Percentiles rank a stretch among this genome's conserved stretches.
Conservation (phyloP, 2,888 invertebrate species). For the Cheilosia scutellata region DNA sequence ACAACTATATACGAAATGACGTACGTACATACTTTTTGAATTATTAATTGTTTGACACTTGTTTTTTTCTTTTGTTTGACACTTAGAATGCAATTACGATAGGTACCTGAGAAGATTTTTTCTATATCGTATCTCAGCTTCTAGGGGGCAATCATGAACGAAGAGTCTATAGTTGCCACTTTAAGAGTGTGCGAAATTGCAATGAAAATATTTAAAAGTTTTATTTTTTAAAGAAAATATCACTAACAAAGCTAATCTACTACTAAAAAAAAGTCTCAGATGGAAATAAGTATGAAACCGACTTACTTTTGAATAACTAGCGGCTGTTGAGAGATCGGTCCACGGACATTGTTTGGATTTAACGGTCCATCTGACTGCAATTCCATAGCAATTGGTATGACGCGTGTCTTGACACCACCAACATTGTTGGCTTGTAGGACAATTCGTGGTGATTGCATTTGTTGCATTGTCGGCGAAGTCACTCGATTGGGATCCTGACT, state of each 20-base stretch:
- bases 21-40: conserved; percentile 6
- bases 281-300: background rate
- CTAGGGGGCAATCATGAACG: conserved; percentile 84
- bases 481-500: conserved; percentile 79
- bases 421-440: conserved; percentile 77
- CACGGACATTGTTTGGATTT: conserved; percentile 78
- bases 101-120: conserved; percentile 83
- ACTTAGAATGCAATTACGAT: conserved; percentile 56
- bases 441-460: conserved; percentile 77
- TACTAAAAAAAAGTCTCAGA: background rate
- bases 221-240: conserved; percentile 39
- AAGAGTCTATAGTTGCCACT: conserved; percentile 83
- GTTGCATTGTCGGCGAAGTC: conserved; percentile 79
- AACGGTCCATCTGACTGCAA: conserved; percentile 77
- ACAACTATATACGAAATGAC: conserved; percentile 21
- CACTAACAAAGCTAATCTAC: conserved; percentile 33
- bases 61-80: background rate
- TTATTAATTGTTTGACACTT: background rate
- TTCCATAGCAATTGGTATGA: conserved; percentile 88
- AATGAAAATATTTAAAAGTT: conserved; percentile 10
- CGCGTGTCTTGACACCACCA: conserved; percentile 83
- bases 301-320: conserved; percentile 84
- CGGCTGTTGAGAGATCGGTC: conserved; percentile 82
- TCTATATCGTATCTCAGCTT: conserved; percentile 83
- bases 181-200: conserved; percentile 23